A percentile compares a stretch with the other conserved stretches of the same genome.
Conservation (phyloP, 2,797 vertebrate species). For the Anguilla anguilla region DNA sequence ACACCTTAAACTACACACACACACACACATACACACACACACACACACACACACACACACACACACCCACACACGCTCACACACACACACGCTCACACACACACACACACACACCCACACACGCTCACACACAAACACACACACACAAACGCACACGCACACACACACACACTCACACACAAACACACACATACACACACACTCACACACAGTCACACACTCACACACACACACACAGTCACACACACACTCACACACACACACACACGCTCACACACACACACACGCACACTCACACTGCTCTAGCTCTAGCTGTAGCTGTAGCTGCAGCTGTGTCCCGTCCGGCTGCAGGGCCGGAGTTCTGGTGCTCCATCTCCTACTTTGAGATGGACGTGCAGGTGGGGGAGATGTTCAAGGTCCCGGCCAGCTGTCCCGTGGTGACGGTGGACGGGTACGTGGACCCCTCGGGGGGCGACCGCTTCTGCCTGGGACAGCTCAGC, state of each 20-base stretch:
- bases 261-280: neutral
- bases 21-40: neutral
- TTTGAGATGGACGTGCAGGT: constrained; percentile 81
- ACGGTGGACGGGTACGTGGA: constrained; percentile 78
- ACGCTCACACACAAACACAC: no score
- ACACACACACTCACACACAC: neutral
- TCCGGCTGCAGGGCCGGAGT: constrained; percentile 71
- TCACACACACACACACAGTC: neutral
- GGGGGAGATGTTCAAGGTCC: constrained; percentile 80
- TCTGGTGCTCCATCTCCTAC: constrained; percentile 79
- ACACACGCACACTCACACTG: no score
- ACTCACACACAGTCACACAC: neutral
- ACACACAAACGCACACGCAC: neutral
- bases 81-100: neutral
- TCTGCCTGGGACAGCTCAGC: constrained; percentile 78
- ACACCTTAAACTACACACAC: neutral
- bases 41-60: neutral
- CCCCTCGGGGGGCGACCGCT: constrained; percentile 75
- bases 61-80: neutral
- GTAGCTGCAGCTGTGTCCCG: neutral
- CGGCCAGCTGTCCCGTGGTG: constrained; percentile 74
- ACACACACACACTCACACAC: neutral
- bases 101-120: neutral
- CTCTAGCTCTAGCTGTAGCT: neutral
- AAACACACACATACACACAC: neutral